These are phyloP conservation scores for Latrodectus elegans DNA, from an alignment of 2,888 invertebrate species.

Conservation along the genomic window DNA sequence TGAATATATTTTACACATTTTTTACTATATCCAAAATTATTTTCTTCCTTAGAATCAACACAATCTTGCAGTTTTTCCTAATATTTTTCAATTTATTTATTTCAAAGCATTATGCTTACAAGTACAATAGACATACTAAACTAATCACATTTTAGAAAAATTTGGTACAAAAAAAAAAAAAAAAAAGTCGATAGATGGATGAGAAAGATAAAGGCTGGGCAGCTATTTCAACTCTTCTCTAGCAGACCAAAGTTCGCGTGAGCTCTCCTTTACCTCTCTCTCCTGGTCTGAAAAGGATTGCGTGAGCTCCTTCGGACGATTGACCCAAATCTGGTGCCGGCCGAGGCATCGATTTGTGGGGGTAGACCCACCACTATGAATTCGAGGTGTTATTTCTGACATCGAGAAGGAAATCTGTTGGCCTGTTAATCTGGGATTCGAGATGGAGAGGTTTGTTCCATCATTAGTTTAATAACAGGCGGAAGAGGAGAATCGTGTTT, in stretches of 20 bases:
- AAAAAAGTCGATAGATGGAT: not conserved
- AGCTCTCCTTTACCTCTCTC: not conserved
- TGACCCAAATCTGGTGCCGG: conserved; percentile 30
- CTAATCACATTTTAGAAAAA: conserved; percentile 4
- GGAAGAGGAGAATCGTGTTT: too few species aligned
- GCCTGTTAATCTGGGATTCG: too few species aligned
- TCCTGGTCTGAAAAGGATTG: not conserved
- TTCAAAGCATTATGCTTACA: not conserved
- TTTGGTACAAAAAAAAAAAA: not conserved
- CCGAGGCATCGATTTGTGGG: conserved; percentile 24
- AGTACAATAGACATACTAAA: too few species aligned
- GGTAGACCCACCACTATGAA: not conserved
- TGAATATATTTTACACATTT: not conserved
- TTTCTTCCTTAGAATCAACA: not conserved
- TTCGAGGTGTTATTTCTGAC: conserved; percentile 17
- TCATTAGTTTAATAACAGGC: too few species aligned
- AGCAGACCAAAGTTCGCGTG: conserved; percentile 29
- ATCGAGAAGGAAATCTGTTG: not conserved
- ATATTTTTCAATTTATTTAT: not conserved
- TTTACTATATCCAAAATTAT: not conserved
- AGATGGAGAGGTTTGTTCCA: too few species aligned
- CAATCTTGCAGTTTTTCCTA: not conserved
- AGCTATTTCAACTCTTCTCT: not conserved
- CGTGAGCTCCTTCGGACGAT: conserved; percentile 35
- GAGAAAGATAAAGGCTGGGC: too few species aligned